These are phyloP conservation scores for Venusia cambrica DNA, from an alignment of 2,888 invertebrate genomes.

Conservation along the genomic window DNA sequence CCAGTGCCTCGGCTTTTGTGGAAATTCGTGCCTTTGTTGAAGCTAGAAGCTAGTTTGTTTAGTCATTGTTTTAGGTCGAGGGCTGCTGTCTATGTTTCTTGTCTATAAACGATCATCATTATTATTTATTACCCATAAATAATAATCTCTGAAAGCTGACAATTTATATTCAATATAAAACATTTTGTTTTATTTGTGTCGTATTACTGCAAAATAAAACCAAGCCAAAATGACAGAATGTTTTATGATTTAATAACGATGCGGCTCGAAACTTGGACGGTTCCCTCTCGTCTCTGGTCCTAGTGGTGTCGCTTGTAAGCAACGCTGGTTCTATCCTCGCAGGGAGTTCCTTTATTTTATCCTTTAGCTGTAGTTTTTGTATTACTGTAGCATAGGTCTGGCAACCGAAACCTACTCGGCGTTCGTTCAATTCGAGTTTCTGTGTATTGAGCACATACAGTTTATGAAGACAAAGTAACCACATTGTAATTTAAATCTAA, in stretches of 20 bases:
- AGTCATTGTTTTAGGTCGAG: conserved; percentile 35
- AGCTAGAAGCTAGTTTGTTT: conserved; percentile 33
- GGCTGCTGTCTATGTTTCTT: conserved; percentile 12
- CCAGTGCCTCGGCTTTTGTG: conserved; percentile 28
- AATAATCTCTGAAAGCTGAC: too few relatives aligned
- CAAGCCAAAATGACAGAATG: background rate
- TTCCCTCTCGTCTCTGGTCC: conserved; percentile 32
- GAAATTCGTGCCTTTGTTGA: conserved; percentile 33
- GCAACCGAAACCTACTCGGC: conserved; percentile 1
- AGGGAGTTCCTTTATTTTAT: conserved; percentile 57
- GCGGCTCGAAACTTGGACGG: conserved; percentile 1
- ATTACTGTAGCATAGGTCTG: conserved; percentile 9
- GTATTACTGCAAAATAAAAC: too few relatives aligned
- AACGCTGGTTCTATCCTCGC: conserved; percentile 52
- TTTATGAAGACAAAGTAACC: too few relatives aligned
- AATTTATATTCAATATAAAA: too few relatives aligned
- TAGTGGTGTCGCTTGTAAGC: conserved; percentile 39
- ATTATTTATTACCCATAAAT: too few relatives aligned
- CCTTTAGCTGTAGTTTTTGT: conserved; percentile 43
- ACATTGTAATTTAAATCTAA: too few relatives aligned
- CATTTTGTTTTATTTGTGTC: too few relatives aligned
- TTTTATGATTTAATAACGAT: conserved; percentile 3
- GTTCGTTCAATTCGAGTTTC: background rate
- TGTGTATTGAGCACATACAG: too few relatives aligned
- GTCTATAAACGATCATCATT: too few relatives aligned